Evolutionary conservation across 1,140 invertebrate species (phyloP).

Genomic region (Drosophila serrata): DNA sequence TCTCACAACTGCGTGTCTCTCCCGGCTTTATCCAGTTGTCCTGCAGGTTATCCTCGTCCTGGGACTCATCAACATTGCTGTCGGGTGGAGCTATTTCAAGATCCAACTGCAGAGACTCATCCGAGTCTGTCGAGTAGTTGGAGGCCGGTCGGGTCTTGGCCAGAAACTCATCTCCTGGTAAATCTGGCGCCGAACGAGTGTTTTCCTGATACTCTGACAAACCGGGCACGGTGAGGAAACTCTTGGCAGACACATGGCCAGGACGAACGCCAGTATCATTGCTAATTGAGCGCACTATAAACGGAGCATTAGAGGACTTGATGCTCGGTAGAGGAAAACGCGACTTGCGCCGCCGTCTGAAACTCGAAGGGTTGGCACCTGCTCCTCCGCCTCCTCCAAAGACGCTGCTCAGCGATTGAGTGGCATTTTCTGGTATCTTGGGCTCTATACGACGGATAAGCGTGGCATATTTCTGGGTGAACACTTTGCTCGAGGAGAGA

Average conservation of each 20-base stretch:
- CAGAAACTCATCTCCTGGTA: constrained; percentile 47
- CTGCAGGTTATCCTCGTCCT: constrained; percentile 57
- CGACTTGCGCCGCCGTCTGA: constrained; percentile 52
- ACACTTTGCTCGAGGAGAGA: constrained; percentile 86
- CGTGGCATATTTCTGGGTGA: constrained; percentile 86
- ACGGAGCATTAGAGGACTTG: constrained; percentile 31
- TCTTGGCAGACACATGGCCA: constrained; percentile 25
- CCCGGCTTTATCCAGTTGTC: constrained; percentile 82
- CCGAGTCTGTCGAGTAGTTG: constrained; percentile 63
- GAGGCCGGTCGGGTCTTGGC: constrained; percentile 32
- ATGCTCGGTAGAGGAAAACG: constrained; percentile 26
- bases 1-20: constrained; percentile 70
- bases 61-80: constrained; percentile 53
- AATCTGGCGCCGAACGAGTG: constrained; percentile 55
- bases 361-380: constrained; percentile 5
- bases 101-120: constrained; percentile 57
- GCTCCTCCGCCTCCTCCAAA: constrained; percentile 45
- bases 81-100: constrained; percentile 35
- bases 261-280: constrained; percentile 85
- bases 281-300: constrained; percentile 86
- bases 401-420: constrained; percentile 66
- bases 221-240: constrained; percentile 51
- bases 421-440: constrained; percentile 70
- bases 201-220: constrained; percentile 64
- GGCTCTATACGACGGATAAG: constrained; percentile 84